Evolutionary conservation across 2,113 vertebrate species (phyloP), one percentile per base, ranked within the genome.

Genomic region (Microcebus griseorufus): DNA sequence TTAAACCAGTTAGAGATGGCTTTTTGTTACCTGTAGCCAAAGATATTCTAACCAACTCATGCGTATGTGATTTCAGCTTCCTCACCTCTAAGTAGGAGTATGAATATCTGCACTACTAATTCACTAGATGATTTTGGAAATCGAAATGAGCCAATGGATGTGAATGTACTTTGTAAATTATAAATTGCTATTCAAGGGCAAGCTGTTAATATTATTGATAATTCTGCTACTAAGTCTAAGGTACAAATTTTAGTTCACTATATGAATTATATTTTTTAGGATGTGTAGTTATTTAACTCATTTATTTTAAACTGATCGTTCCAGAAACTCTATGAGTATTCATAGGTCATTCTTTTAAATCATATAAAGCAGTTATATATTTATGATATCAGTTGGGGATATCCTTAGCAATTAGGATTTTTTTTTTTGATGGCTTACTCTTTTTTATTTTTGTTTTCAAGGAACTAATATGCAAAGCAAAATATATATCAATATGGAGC

Each of bases 201-300:
- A 89, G 58, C 42, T 88, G 62, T 22, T 92, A 51, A 51, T 87
- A 60, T 70, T 72, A 88, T 39, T 94, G 39, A 45, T 93, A 60
- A 89, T 80, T 81, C 70, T 92, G 55, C 79, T 70, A 51, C 51
- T 32, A 67, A 88, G 20, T 80, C 58, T 72, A 65, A 82, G 8
- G 53, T 84, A 73, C 48, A 75, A 67, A 94, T 91, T 53, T 88
- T 93, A 84, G 51, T 92, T 81, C 9, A 23, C 58, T 81, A 0
- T 81, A 51, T 73, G 25, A 96, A 88, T 86, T 81, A n/a, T 88
- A 83, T 39, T 34, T 72, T 70, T 93, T 69, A 81, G 48, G 69
- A 75, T 92, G 45, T 93, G 62, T 37, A 72, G 34, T 83, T 88
- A 87, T 86, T 88, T 78, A 48, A 85, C 9, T 53, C 42, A 55